phyloP scores from a whole-genome alignment of 2,888 invertebrate genomes.

The Sialis lutaria region DNA sequence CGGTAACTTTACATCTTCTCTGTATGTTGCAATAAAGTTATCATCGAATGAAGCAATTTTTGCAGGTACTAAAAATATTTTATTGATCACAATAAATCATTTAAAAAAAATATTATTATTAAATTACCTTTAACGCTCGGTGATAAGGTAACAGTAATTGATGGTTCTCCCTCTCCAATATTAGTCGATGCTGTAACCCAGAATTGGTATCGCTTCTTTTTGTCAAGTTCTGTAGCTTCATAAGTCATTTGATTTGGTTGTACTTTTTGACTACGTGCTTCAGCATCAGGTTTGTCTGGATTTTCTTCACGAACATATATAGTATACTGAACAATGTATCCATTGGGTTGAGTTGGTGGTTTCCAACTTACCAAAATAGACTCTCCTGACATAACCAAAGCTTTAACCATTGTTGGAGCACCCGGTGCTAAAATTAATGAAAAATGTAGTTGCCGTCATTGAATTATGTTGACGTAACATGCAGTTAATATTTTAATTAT shows the following conservation, averaged over 20 bases:
- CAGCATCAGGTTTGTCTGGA: constrained; percentile 31
- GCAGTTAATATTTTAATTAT: not conserved
- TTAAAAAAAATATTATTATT: not conserved
- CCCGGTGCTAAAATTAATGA: constrained; percentile 55
- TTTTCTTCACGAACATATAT: constrained; percentile 67
- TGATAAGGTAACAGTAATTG: constrained; percentile 70
- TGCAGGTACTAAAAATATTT: constrained; percentile 52
- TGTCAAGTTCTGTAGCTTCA: constrained; percentile 68
- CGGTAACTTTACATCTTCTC: constrained; percentile 79
- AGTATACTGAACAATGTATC: constrained; percentile 82
- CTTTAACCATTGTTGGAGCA: constrained; percentile 83
- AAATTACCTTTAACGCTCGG: constrained; percentile 58
- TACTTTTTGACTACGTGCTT: constrained; percentile 58
- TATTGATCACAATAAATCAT: not conserved
- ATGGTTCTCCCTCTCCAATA: constrained; percentile 85
- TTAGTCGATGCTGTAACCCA: constrained; percentile 90
- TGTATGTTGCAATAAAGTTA: constrained; percentile 80
- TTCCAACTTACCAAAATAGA: constrained; percentile 90
- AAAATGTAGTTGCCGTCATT: not conserved
- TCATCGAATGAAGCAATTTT: constrained; percentile 91
- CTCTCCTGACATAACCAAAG: constrained; percentile 78
- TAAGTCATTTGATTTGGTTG: constrained; percentile 74
- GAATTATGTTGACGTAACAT: not conserved
- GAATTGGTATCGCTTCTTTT: constrained; percentile 74
- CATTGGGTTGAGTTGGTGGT: constrained; percentile 82